Percentiles rank a stretch among this genome's conserved stretches.
These are phyloP conservation scores for Clostera curtula DNA, from an alignment of 2,888 invertebrate species.

Conservation along the genomic window DNA sequence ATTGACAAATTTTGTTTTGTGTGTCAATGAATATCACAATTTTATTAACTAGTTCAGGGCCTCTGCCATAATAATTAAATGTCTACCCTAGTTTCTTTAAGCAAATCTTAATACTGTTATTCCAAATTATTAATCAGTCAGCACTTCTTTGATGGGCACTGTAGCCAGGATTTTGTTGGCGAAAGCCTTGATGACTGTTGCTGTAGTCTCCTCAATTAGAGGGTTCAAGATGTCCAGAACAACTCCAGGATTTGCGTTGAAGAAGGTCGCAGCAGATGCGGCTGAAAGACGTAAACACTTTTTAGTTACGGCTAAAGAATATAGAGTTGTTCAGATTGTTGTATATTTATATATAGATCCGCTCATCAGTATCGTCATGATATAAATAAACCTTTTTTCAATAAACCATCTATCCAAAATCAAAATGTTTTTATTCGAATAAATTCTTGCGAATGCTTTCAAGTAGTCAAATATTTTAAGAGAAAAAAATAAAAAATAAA, in stretches of 20 bases:
- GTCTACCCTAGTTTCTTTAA: slow-evolving; percentile 2
- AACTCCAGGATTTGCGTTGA: slow-evolving; percentile 79
- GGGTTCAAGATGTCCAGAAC: slow-evolving; percentile 81
- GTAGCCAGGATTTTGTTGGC: slow-evolving; percentile 74
- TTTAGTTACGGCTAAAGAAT: not conserved
- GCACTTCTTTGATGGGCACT: slow-evolving; percentile 75
- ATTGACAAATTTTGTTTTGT: too few relatives aligned
- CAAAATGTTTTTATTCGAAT: too few relatives aligned
- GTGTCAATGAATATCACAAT: too few relatives aligned
- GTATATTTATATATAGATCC: not conserved
- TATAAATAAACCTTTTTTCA: too few relatives aligned
- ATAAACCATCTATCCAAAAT: too few relatives aligned
- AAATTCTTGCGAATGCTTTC: too few relatives aligned
- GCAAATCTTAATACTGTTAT: slow-evolving; percentile 14
- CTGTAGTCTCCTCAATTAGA: slow-evolving; percentile 79
- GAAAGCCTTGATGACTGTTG: slow-evolving; percentile 75
- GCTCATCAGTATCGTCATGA: too few relatives aligned
- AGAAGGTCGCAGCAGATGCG: slow-evolving; percentile 79
- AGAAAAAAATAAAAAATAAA: too few relatives aligned
- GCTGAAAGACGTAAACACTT: slow-evolving; percentile 54
- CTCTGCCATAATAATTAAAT: too few relatives aligned
- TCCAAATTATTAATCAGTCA: slow-evolving; percentile 49
- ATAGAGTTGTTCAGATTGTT: not conserved
- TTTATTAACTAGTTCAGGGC: too few relatives aligned
- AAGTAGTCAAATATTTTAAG: too few relatives aligned